Conservation (phyloP, 92 coral and sea anemone species). For the Bergia puertoricense region DNA sequence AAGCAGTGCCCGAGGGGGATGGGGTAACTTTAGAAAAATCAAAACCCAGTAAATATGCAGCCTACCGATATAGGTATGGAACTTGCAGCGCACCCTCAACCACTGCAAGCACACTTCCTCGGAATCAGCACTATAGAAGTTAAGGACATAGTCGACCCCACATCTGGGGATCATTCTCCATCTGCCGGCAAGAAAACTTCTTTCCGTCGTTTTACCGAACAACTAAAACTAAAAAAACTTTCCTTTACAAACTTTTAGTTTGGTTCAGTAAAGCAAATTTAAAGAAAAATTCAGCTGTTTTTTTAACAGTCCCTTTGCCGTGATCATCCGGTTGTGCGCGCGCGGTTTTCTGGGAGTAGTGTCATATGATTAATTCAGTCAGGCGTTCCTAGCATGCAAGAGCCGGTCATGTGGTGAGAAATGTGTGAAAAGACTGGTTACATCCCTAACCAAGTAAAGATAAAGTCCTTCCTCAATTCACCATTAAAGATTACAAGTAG, state of each 20-base stretch:
- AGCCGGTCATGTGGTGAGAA: too few relatives aligned
- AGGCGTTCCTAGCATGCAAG: too few relatives aligned
- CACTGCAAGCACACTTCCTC: neutral
- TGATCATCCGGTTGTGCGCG: too few relatives aligned
- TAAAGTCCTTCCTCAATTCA: too few relatives aligned
- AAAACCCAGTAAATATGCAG: neutral
- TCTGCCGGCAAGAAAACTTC: neutral
- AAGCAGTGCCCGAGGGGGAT: neutral
- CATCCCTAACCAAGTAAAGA: too few relatives aligned
- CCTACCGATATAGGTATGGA: neutral
- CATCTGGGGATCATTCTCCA: neutral
- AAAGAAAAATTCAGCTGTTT: too few relatives aligned
- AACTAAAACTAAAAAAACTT: neutral
- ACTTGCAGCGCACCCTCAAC: neutral
- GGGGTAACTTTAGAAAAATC: neutral
- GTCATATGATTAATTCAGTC: too few relatives aligned
- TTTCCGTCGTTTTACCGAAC: neutral
- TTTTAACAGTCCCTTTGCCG: neutral
- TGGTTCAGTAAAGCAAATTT: neutral
- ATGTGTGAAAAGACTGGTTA: too few relatives aligned
- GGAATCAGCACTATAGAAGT: neutral
- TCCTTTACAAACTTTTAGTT: neutral
- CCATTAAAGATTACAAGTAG: too few relatives aligned
- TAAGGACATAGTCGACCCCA: neutral
- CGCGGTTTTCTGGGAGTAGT: too few relatives aligned